Conservation (phyloP, 92 coral and sea anemone genomes). For the Porites lobata region DNA sequence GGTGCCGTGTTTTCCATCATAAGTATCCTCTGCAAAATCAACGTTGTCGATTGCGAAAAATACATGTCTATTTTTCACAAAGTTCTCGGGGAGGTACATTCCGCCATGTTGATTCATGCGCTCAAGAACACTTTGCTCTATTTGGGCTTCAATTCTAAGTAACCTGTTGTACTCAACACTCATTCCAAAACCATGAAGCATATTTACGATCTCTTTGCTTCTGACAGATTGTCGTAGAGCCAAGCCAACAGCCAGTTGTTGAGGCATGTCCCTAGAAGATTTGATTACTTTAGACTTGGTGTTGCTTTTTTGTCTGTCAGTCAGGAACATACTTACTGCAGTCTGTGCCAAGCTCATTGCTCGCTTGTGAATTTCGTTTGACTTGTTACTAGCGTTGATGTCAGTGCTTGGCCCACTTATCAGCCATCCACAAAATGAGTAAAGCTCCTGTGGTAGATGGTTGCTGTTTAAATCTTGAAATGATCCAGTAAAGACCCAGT, state of each 20-base stretch:
- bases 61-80: slow-evolving; percentile 57
- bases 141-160: slow-evolving; percentile 65
- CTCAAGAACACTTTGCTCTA: slow-evolving; percentile 51
- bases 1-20: slow-evolving; percentile 64
- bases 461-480: too few species aligned
- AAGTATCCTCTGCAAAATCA: slow-evolving; percentile 74
- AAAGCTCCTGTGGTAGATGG: too few species aligned
- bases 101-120: slow-evolving; percentile 54
- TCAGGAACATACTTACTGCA: too few species aligned
- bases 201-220: slow-evolving; percentile 51
- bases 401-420: too few species aligned
- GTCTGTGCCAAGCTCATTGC: too few species aligned
- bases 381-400: too few species aligned
- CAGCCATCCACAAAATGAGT: too few species aligned
- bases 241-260: slow-evolving; percentile 2
- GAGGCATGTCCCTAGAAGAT: too few species aligned
- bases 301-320: too few species aligned
- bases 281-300: too few species aligned
- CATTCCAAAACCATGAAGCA: slow-evolving; percentile 72
- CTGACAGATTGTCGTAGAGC: slow-evolving; percentile 45
- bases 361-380: too few species aligned
- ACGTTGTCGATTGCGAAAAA: slow-evolving; percentile 71
- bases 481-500: too few species aligned
- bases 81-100: not conserved
- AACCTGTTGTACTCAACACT: slow-evolving; percentile 69